Conservation (phyloP, 2,888 invertebrate species). For the Liopterus haemorrhoidalis region DNA sequence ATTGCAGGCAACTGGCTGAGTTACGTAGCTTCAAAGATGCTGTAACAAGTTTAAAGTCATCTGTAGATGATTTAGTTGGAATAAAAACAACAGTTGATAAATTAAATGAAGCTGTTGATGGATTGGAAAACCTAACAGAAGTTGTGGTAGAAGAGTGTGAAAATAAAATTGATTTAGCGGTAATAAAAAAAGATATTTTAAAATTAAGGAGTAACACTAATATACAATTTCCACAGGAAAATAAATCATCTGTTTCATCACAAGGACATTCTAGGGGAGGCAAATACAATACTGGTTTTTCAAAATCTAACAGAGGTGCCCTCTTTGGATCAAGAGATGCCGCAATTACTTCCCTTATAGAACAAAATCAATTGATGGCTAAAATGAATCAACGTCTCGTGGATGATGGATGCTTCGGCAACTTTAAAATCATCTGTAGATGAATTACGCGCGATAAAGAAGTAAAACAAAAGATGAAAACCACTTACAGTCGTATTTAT, state of each 20-base stretch:
- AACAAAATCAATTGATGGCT: too few relatives aligned
- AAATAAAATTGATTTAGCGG: slow-evolving; percentile 58
- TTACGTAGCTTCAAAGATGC: slow-evolving; percentile 41
- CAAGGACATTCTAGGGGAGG: slow-evolving; percentile 50
- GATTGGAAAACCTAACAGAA: slow-evolving; percentile 47
- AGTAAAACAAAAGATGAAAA: too few relatives aligned
- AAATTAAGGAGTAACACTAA: slow-evolving; percentile 49
- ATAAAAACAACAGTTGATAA: slow-evolving; percentile 53
- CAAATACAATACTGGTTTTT: too few relatives aligned
- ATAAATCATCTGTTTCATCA: slow-evolving; percentile 17
- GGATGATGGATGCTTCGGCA: too few relatives aligned
- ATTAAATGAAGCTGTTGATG: slow-evolving; percentile 54
- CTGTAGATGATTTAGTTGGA: slow-evolving; percentile 51
- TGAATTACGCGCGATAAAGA: too few relatives aligned
- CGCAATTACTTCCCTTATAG: too few relatives aligned
- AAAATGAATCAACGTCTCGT: too few relatives aligned
- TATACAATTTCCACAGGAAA: slow-evolving; percentile 12
- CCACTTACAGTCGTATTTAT: too few relatives aligned
- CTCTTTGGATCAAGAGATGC: too few relatives aligned
- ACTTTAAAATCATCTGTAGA: too few relatives aligned
- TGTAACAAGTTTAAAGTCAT: slow-evolving; percentile 46
- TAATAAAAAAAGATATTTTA: slow-evolving; percentile 57
- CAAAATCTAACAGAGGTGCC: too few relatives aligned
- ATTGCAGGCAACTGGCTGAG: slow-evolving; percentile 50
- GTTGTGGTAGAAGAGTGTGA: slow-evolving; percentile 53